These are phyloP conservation scores for Gymnarchus niloticus DNA, from an alignment of 2,113 vertebrate species.

Conservation along the genomic window DNA sequence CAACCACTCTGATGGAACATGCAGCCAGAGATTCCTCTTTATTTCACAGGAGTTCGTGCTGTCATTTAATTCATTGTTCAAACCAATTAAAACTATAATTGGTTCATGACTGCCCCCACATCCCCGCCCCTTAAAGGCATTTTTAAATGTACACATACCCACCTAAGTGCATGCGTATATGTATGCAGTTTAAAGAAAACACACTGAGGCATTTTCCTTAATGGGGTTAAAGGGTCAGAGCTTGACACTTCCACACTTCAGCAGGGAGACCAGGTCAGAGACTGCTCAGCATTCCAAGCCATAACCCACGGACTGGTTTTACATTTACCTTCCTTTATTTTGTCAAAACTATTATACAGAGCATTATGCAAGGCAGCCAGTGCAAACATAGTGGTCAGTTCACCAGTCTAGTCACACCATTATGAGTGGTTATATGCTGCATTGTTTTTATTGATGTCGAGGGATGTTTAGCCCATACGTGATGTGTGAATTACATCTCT, in stretches of 20 bases:
- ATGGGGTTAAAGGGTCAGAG: background rate
- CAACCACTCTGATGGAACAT: background rate
- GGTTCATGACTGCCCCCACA: background rate
- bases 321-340: slow-evolving; percentile 3
- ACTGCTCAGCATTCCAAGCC: background rate
- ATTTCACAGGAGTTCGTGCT: background rate
- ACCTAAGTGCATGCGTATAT: background rate
- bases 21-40: background rate
- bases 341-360: background rate
- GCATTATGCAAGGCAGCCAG: background rate
- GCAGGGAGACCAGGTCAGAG: background rate
- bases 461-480: background rate
- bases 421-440: background rate
- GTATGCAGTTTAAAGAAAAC: background rate
- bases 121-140: background rate
- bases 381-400: background rate
- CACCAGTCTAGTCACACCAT: background rate
- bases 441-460: background rate
- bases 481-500: background rate
- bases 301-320: background rate
- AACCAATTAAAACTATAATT: slow-evolving; percentile 6
- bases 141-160: background rate
- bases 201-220: background rate
- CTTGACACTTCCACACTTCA: background rate
- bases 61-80: background rate